A percentile compares a stretch with the other conserved stretches of the same genome.
Conservation (phyloP, 2,113 vertebrate species). For the Rattus rattus region DNA sequence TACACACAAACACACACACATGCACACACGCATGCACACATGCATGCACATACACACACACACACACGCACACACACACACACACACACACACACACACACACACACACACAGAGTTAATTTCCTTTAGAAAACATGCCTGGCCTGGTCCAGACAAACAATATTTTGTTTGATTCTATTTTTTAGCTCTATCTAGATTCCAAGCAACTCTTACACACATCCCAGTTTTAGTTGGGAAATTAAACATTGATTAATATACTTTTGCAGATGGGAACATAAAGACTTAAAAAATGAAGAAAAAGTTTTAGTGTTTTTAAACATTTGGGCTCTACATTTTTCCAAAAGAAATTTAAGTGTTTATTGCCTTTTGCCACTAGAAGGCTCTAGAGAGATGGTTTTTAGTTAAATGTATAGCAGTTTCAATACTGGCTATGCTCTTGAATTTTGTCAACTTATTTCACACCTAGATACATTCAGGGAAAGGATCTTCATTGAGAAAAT, state of each 20-base stretch:
- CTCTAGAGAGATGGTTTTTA: slow-evolving; percentile 11
- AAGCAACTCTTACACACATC: background rate
- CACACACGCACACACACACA: background rate
- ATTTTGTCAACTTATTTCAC: background rate
- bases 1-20: background rate
- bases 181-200: slow-evolving; percentile 11
- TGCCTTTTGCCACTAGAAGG: background rate
- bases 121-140: background rate
- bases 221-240: background rate
- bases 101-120: background rate
- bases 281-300: background rate
- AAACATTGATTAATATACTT: background rate
- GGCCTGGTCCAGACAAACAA: background rate
- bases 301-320: slow-evolving; percentile 27
- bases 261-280: background rate
- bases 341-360: background rate
- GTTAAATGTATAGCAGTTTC: slow-evolving; percentile 26
- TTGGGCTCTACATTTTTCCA: background rate
- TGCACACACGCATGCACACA: background rate
- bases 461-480: background rate
- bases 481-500: background rate
- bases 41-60: background rate
- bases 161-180: slow-evolving; percentile 37
- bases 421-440: background rate
- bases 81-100: background rate